Percentiles rank a stretch among this genome's conserved stretches.
Evolutionary conservation across 2,113 vertebrate genomes (phyloP).

Genomic region (Excalfactoria chinensis): DNA sequence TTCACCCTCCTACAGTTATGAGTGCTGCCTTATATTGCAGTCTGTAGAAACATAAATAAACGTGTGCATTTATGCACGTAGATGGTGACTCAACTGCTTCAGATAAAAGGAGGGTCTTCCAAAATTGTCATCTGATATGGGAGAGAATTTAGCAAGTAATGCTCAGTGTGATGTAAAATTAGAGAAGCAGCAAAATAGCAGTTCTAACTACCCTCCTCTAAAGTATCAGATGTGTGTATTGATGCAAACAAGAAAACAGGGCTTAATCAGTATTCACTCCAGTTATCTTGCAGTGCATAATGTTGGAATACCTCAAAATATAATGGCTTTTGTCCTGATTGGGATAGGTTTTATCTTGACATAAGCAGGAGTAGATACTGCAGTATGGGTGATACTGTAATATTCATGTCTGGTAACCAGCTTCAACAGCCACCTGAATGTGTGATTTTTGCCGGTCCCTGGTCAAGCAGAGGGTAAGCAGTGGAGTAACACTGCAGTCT

Average conservation of each 20-base stretch:
- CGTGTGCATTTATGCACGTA: not conserved
- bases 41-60: constrained; percentile 15
- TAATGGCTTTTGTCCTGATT: not conserved
- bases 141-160: not conserved
- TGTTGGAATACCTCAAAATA: not conserved
- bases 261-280: not conserved
- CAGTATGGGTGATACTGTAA: not conserved
- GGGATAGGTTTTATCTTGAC: not conserved
- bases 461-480: not conserved
- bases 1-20: not conserved
- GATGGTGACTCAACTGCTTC: not conserved
- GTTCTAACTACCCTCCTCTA: not conserved
- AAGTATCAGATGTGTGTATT: not conserved
- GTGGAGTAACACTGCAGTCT: not conserved
- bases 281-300: not conserved
- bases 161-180: not conserved
- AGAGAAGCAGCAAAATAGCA: not conserved
- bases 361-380: not conserved
- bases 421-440: not conserved
- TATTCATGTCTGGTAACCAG: not conserved
- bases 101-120: not conserved
- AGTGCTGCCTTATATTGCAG: not conserved
- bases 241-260: not conserved
- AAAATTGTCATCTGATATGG: not conserved
- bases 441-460: not conserved